A percentile compares a stretch with the other conserved stretches of the same genome.
Evolutionary conservation across 2,797 vertebrate species (phyloP).

Genomic region (Smutsia temminckii): DNA sequence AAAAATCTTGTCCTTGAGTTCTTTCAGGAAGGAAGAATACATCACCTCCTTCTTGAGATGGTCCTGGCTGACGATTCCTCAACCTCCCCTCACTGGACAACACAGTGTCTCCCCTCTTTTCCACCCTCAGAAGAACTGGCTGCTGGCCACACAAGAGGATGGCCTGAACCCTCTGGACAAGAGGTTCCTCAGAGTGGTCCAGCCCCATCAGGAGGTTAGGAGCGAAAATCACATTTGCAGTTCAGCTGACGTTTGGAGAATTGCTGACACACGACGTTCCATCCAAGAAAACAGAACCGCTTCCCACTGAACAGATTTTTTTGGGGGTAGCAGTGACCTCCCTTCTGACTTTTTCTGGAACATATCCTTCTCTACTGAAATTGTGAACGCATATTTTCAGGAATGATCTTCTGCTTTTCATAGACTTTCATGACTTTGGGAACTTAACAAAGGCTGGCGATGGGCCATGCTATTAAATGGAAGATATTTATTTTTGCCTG

Average conservation of each 20-base stretch:
- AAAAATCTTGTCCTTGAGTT: fast-evolving
- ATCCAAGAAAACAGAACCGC: background rate
- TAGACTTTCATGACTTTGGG: background rate
- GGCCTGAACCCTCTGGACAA: fast-evolving
- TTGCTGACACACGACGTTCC: background rate
- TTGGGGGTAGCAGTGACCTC: fast-evolving
- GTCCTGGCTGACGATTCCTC: fast-evolving
- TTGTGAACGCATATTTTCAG: background rate
- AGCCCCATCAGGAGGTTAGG: background rate
- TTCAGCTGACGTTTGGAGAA: background rate
- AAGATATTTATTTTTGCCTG: background rate
- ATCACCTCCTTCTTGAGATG: too few relatives aligned
- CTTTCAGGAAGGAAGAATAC: fast-evolving
- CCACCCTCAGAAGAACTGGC: fast-evolving
- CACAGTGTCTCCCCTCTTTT: fast-evolving
- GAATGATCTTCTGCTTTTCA: background rate
- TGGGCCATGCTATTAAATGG: background rate
- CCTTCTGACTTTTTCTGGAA: background rate
- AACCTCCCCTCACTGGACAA: fast-evolving
- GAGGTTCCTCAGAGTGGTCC: background rate
- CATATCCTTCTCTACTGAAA: background rate
- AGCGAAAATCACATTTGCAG: background rate
- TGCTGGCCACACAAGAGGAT: background rate
- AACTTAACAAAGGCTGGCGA: background rate
- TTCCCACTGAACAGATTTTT: background rate